A percentile compares a stretch with the other conserved stretches of the same genome.
phyloP scores from a whole-genome alignment of 2,888 invertebrate genomes.

The Apodemia hepburni region DNA sequence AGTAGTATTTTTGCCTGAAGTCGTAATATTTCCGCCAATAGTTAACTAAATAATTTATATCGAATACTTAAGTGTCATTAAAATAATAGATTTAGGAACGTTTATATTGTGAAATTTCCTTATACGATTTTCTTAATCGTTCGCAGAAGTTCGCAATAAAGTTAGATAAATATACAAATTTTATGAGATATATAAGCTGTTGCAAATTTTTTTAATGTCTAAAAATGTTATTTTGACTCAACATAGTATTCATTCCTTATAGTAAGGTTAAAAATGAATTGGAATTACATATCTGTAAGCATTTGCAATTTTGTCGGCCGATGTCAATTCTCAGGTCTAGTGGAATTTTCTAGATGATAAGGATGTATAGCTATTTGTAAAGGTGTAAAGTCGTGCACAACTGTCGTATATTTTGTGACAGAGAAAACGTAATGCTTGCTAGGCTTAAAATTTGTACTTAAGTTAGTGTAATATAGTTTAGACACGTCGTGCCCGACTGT shows the following conservation, averaged over 20 bases:
- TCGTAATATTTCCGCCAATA: constrained; percentile 7
- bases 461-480: constrained; percentile 34
- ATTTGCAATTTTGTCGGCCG: constrained; percentile 21
- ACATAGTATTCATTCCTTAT: constrained; percentile 18
- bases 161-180: constrained; percentile 21
- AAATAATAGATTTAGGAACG: constrained; percentile 25
- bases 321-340: constrained; percentile 48
- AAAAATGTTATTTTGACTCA: constrained; percentile 14
- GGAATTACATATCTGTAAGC: constrained; percentile 31
- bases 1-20: constrained; percentile 6
- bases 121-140: constrained; percentile 16
- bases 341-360: constrained; percentile 38
- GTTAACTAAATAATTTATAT: constrained; percentile 27
- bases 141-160: constrained; percentile 19
- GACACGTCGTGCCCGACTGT: constrained; percentile 52
- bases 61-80: constrained; percentile 42
- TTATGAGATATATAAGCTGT: constrained; percentile 11
- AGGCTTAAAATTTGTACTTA: constrained; percentile 47
- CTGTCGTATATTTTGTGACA: constrained; percentile 52
- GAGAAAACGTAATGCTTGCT: constrained; percentile 46
- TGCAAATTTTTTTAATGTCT: constrained; percentile 7
- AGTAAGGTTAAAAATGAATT: constrained; percentile 22
- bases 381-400: constrained; percentile 57
- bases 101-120: constrained; percentile 31
- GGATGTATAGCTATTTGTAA: constrained; percentile 39